Base-by-base conservation (phyloP, 1,140 invertebrate genomes). In the Brachionus sp. region DNA sequence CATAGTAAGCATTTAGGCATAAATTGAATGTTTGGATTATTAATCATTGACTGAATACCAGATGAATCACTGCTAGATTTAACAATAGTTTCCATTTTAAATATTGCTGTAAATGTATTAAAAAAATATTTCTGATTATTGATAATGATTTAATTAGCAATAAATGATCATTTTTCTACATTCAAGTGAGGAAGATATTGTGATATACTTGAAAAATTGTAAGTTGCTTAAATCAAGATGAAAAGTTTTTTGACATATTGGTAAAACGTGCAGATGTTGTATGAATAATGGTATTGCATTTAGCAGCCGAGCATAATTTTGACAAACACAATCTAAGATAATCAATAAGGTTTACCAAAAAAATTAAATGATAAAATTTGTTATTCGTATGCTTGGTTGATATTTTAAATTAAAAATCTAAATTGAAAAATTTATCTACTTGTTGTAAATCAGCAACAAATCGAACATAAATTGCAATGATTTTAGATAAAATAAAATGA, bases 1-100 rank as follows among this genome's bases (percentile, higher is more conserved):
- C 80, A 83, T 33, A 66, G 16, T 7, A 53, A 9, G 68, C 80
- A 83, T 33, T 66, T 83, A n/a, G 80, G 80, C 77, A 80, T 80
- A 25, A 80, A 80, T 12, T 80, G 77, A 23, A 44, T 29, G 42
- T 19, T 80, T 19, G 77, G 19, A 46, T 33, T 70, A 70, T 70
- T 70, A 9, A 70, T 39, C 29, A 70, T 70, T 19, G 66, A 70
- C 37, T 70, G 66, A 39, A 70, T 39, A 39, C 37, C 33, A 19
- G 16, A 39, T 39, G 66, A 70, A 70, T 70, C 66, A 39, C 13
- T 16, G 66, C 35, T 70, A 19, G 66, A 70, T 70, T 70, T 70
- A 39, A 70, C 37, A 66, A 37, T 37, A 33, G 64, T 66, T 39
- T 70, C 66, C 66, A 70, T 70, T 39, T 39, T 9, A 39, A 70